Evolutionary conservation across 2,888 invertebrate genomes (phyloP).

Genomic region (Drosophila anomelani): DNA sequence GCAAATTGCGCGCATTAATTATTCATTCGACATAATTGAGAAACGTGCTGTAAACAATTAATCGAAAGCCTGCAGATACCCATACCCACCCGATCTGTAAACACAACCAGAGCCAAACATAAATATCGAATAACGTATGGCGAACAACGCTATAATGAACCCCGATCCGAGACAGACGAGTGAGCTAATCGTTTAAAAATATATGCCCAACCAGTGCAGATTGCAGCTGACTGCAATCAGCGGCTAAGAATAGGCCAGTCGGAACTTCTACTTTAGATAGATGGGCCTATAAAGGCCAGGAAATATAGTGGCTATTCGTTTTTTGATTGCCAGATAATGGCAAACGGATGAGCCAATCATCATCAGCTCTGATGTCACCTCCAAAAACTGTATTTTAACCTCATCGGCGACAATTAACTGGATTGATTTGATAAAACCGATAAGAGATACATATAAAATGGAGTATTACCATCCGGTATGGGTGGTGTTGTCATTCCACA

Average conservation of each 20-base stretch:
- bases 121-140: conserved; percentile 37
- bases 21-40: conserved; percentile 57
- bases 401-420: not conserved
- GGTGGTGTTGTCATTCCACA: not conserved
- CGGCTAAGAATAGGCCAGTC: conserved; percentile 38
- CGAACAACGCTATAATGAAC: conserved; percentile 1
- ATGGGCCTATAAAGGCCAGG: conserved; percentile 22
- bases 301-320: conserved; percentile 23
- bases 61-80: conserved; percentile 34
- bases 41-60: conserved; percentile 64
- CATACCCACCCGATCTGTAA: conserved; percentile 18
- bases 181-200: conserved; percentile 58
- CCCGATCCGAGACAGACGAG: not conserved
- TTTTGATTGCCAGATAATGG: conserved; percentile 42
- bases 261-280: conserved; percentile 17
- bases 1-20: conserved; percentile 55
- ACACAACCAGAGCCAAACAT: conserved; percentile 45
- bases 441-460: conserved; percentile 3
- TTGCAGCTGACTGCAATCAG: conserved; percentile 44
- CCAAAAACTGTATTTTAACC: conserved; percentile 10
- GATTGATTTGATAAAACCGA: conserved; percentile 19
- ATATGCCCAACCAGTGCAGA: conserved; percentile 25
- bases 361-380: conserved; percentile 43
- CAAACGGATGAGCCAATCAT: conserved; percentile 27
- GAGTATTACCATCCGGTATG: not conserved